Base-by-base conservation (phyloP, 2,888 invertebrate species). In the Pseudococcus jackbeardsleyi region DNA sequence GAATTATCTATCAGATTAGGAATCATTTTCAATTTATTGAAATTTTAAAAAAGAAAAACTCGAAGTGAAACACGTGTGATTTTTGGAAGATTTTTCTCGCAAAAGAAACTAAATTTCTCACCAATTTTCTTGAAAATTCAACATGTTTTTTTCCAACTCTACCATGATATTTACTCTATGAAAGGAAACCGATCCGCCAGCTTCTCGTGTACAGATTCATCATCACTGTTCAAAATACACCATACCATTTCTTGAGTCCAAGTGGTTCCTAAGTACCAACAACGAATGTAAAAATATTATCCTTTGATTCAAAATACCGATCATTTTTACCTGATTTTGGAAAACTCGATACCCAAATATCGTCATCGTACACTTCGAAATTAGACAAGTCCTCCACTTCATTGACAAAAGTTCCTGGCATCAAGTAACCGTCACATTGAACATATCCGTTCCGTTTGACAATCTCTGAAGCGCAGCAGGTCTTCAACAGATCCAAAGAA, bases 311-410 rank as follows among this genome's bases (percentile, higher is more conserved):
- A 3, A 33, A 33, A 33, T n/a, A 33, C 3, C 26, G 3, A 33
- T 50, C 7, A 5, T 50, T 50, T 15, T 9, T 26, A 93, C 94
- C 94, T 88, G 93, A 92, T 91, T 93, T 93, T 0, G 93, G 93
- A 91, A 93, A 93, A 90, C 93, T 93, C 90, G 92, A 92, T 2
- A 94, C 91, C 93, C 93, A 94, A 39, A 93, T 90, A 89, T 94
- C 93, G 79, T 93, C 92, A 39, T 93, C 92, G 6, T 91, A 90
- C 4, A 93, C 92, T 88, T 92, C 91, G 15, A 72, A 72, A 72
- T 72, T 72, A 33, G 6, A 5, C 4, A 72, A n/a, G 2, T 39
- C 15, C 33, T 72, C 33, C 0, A 15, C 72, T 33, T 72, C 72
- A 3, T 72, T 17, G 26, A 17, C 1, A 12, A 72, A 72, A 15